These are phyloP conservation scores for Tachysurus fulvidraco DNA, from an alignment of 2,113 vertebrate genomes.

Conservation along the genomic window DNA sequence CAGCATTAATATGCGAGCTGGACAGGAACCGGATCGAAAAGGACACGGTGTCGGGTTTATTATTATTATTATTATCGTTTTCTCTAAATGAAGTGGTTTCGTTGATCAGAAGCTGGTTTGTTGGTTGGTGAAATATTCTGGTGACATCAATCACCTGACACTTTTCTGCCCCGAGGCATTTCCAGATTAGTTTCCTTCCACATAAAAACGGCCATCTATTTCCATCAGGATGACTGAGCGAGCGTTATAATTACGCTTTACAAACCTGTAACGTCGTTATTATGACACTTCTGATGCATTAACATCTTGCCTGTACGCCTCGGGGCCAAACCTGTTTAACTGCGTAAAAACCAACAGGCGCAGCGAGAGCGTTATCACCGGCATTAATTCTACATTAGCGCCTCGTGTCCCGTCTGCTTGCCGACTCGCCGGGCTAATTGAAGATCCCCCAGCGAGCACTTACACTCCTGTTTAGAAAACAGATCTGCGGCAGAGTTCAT, in stretches of 20 bases:
- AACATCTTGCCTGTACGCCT: slow-evolving; percentile 10
- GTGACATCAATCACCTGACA: slow-evolving; percentile 24
- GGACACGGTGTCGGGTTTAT: neutral
- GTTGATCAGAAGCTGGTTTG: slow-evolving; percentile 15
- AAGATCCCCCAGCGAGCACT: slow-evolving; percentile 65
- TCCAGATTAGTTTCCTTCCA: slow-evolving; percentile 31
- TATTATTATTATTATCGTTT: neutral
- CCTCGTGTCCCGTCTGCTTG: neutral
- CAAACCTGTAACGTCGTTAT: slow-evolving; percentile 35
- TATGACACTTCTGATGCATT: slow-evolving; percentile 43
- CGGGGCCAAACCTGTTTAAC: slow-evolving; percentile 27
- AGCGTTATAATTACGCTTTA: slow-evolving; percentile 35
- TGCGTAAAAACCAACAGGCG: slow-evolving; percentile 17
- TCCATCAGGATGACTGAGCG: slow-evolving; percentile 16
- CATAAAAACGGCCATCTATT: slow-evolving; percentile 28
- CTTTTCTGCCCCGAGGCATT: slow-evolving; percentile 4
- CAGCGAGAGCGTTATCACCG: slow-evolving; percentile 28
- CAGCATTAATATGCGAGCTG: neutral
- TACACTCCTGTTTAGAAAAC: slow-evolving; percentile 55
- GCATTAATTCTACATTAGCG: slow-evolving; percentile 48
- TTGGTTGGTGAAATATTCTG: neutral
- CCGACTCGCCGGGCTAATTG: slow-evolving; percentile 55
- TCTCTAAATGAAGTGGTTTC: neutral
- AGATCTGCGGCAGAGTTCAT: slow-evolving; percentile 61
- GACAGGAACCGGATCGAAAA: neutral